A percentile compares a stretch with the other conserved stretches of the same genome.
Evolutionary conservation across 2,113 vertebrate genomes (phyloP).

Genomic region (Clarias macrocephalus): DNA sequence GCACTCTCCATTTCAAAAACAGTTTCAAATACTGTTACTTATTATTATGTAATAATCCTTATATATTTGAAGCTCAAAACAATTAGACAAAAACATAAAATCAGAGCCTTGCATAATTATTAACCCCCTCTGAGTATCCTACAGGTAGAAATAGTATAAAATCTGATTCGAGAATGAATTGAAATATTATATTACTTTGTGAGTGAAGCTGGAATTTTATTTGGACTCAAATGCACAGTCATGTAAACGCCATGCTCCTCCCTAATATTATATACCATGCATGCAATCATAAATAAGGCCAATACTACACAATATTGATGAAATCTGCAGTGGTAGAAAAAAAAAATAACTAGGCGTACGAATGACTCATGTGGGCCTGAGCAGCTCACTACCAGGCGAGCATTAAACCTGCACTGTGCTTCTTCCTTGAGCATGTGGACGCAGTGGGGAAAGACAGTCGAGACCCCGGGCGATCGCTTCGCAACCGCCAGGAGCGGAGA

Average conservation of each 20-base stretch:
- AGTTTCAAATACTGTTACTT: too few species aligned
- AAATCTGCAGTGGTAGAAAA: not conserved
- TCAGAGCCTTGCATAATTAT: not conserved
- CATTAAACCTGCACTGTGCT: slow-evolving; percentile 43
- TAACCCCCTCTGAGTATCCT: not conserved
- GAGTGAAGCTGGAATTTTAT: not conserved
- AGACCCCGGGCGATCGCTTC: slow-evolving; percentile 25
- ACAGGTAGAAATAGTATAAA: not conserved
- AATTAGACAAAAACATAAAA: not conserved
- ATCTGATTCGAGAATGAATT: not conserved
- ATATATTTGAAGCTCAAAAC: not conserved
- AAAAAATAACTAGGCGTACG: slow-evolving; percentile 24
- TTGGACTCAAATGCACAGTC: not conserved
- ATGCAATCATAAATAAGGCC: not conserved
- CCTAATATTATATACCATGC: not conserved
- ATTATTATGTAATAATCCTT: too few species aligned
- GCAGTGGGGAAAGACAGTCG: slow-evolving; percentile 34
- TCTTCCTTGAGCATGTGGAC: slow-evolving; percentile 39
- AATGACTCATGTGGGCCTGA: slow-evolving; percentile 36
- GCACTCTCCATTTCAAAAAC: not conserved
- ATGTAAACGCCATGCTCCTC: not conserved
- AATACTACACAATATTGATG: not conserved
- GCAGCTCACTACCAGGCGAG: slow-evolving; percentile 33
- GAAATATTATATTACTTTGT: not conserved
- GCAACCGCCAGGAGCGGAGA: slow-evolving; percentile 27